These are phyloP conservation scores for Xenopus petersii DNA, from an alignment of 2,797 vertebrate species.

Conservation along the genomic window DNA sequence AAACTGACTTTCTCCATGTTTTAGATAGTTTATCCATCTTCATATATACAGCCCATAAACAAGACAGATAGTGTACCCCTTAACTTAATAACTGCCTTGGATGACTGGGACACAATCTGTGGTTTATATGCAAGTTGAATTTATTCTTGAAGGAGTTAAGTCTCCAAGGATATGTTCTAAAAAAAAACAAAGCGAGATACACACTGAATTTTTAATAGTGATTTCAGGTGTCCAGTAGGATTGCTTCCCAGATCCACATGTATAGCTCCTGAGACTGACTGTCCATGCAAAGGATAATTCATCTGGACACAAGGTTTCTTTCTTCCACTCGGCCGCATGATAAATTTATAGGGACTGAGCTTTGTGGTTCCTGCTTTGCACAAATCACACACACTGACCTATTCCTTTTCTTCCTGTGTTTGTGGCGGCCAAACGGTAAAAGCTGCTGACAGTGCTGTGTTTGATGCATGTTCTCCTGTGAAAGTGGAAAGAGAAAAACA, in stretches of 20 bases:
- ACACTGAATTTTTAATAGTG: conserved; percentile 30
- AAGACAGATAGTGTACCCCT: too few species aligned
- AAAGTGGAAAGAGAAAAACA: conserved; percentile 32
- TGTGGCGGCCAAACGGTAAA: conserved; percentile 30
- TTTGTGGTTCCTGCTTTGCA: background rate
- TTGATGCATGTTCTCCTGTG: conserved; percentile 33
- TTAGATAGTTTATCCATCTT: too few species aligned
- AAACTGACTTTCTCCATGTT: too few species aligned
- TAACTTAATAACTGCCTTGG: too few species aligned
- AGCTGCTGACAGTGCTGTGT: conserved; percentile 46
- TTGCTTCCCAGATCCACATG: conserved; percentile 26
- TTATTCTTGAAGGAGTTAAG: conserved; percentile 14
- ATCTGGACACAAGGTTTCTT: conserved; percentile 30
- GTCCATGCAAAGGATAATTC: conserved; percentile 46
- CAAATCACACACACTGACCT: conserved; percentile 43
- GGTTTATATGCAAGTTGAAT: too few species aligned
- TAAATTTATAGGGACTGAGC: conserved; percentile 48
- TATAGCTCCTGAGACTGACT: conserved; percentile 26
- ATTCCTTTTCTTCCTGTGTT: conserved; percentile 39
- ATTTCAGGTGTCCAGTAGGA: conserved; percentile 34
- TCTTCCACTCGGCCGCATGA: conserved; percentile 42
- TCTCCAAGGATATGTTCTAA: background rate
- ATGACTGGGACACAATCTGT: too few species aligned
- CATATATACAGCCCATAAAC: too few species aligned
- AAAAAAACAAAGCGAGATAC: conserved; percentile 19